phyloP scores from a whole-genome alignment of 2,113 vertebrate genomes.

The Nymphicus hollandicus region DNA sequence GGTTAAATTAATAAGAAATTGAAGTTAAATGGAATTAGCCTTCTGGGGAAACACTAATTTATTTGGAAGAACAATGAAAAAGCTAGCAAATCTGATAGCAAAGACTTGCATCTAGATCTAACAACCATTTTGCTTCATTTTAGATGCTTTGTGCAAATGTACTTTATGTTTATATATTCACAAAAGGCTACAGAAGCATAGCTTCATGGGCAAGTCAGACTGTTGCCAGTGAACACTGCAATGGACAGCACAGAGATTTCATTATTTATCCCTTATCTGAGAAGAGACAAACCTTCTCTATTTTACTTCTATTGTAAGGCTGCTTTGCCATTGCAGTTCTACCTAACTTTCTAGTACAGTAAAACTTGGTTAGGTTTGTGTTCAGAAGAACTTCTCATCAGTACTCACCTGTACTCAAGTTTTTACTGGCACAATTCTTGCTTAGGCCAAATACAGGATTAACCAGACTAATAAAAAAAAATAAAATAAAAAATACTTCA shows the following conservation, averaged over 20 bases:
- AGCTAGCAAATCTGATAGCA: neutral
- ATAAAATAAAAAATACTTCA: neutral
- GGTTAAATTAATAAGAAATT: slow-evolving; percentile 35
- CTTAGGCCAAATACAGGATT: neutral
- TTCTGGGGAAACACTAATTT: slow-evolving; percentile 9
- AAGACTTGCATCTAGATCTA: neutral
- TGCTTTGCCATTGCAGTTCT: neutral
- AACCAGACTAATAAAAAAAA: neutral
- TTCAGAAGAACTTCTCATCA: neutral
- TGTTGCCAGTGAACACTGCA: neutral
- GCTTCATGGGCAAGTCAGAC: neutral
- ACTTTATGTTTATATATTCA: neutral
- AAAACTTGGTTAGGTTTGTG: neutral
- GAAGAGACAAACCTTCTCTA: neutral
- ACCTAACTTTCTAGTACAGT: neutral
- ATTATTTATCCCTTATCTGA: neutral
- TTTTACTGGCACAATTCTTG: neutral
- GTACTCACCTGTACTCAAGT: neutral
- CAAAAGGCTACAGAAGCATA: neutral
- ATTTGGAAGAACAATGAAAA: neutral
- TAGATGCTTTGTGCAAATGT: neutral
- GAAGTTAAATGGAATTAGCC: neutral
- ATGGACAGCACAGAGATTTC: neutral
- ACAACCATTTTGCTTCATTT: neutral
- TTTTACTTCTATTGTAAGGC: neutral